Base-by-base conservation (phyloP, 2,113 vertebrate species). In the Pseudorectes ferrugineus region DNA sequence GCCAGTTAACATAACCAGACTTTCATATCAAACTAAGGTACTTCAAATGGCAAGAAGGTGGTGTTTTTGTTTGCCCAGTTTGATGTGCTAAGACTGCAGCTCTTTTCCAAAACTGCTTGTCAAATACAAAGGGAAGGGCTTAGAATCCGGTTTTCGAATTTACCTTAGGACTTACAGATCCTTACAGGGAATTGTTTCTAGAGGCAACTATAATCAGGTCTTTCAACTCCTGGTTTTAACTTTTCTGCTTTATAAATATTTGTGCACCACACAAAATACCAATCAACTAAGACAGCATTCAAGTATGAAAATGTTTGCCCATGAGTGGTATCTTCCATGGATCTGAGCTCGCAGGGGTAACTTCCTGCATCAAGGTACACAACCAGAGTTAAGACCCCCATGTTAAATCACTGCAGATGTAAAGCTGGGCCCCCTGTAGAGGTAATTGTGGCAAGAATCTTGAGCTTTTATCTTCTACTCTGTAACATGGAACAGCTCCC, bases 21-120 rank as follows among this genome's bases (percentile, higher is more conserved):
- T 93, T 95, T 71, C 48, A 70, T 36, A 92, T 77, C 63, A 63
- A 88, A 62, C 75, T 84, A 43, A 48, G 94, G 94, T 92, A 74
- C 9, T 31, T 91, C 42, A 74, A 10, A 1, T 88, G 43, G 67
- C 59, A 94, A 88, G 83, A 92, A 86, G 25, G 20, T 73, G 29
- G n/a, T 63, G 68, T 11, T 84, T 79, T 46, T 88, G 11, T 45
- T 82, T 88, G 65, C 63, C 26, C 55, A 86, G 12, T 90, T 73
- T 83, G 23, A 74, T 59, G 35, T 84, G 54, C 88, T 58, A 93
- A 66, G 49, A 54, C 26, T 88, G 46, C 45, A 85, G 58, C 54
- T 90, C 67, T 88, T 73, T 93, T 76, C 85, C 79, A 92, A 66
- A 92, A n/a, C 22, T 88, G 46, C 68, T 71, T 86, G 51, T 51